Evolutionary conservation across 2,797 vertebrate genomes (phyloP).

Genomic region (Percopsis omiscomaycus): DNA sequence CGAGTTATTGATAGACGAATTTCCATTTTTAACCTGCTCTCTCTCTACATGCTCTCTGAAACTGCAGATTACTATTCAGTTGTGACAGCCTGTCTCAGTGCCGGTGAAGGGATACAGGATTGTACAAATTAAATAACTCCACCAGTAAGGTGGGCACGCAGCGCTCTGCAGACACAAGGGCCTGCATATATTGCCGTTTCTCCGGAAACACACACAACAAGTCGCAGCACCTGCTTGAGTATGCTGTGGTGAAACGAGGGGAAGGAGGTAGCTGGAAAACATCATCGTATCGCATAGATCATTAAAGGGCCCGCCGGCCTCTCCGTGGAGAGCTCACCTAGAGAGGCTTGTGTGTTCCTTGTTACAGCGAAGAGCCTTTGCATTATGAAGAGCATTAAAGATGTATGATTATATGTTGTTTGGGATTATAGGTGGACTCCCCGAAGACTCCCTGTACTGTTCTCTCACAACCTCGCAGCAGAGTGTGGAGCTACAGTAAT

Average conservation of each 20-base stretch:
- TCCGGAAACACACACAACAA: not conserved
- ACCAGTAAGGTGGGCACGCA: too few species aligned
- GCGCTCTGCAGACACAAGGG: too few species aligned
- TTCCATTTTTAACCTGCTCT: conserved; percentile 12
- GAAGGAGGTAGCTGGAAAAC: conserved; percentile 16
- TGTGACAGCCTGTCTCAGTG: conserved; percentile 45
- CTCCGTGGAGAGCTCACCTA: conserved; percentile 23
- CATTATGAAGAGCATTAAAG: conserved; percentile 40
- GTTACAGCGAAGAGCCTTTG: conserved; percentile 30
- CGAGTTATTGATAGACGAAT: too few species aligned
- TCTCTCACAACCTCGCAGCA: conserved; percentile 9
- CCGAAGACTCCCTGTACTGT: conserved; percentile 21
- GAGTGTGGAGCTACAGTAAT: not conserved
- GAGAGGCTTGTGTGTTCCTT: conserved; percentile 29
- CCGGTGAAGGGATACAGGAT: conserved; percentile 36
- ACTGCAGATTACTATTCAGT: conserved; percentile 48
- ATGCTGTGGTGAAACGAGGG: conserved; percentile 14
- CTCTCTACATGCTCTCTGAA: not conserved
- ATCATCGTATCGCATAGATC: conserved; percentile 12
- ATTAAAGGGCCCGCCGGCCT: conserved; percentile 26
- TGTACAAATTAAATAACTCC: conserved; percentile 50
- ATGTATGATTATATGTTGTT: conserved; percentile 26
- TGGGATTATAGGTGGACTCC: conserved; percentile 25
- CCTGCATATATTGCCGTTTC: not conserved
- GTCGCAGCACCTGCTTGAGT: conserved; percentile 13